phyloP scores from a whole-genome alignment of 2,113 vertebrate genomes.

The Meles meles region DNA sequence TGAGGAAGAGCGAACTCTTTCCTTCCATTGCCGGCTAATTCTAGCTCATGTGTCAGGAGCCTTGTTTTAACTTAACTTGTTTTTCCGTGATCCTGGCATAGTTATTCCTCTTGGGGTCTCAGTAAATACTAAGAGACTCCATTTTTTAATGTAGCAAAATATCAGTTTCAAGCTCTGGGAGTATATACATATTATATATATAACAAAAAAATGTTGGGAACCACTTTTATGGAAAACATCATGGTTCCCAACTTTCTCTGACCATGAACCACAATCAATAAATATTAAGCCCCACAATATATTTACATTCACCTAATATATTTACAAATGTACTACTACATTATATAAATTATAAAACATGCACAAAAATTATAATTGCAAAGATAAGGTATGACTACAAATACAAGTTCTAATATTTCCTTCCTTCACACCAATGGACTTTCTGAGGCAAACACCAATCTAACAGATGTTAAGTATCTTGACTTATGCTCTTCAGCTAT shows the following conservation, averaged over 20 bases:
- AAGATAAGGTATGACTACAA: background rate
- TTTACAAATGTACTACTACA: background rate
- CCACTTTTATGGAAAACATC: background rate
- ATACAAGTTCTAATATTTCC: background rate
- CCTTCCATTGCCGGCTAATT: background rate
- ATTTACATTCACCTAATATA: background rate
- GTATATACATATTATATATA: background rate
- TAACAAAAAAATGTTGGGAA: background rate
- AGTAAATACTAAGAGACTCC: background rate
- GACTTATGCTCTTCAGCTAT: background rate
- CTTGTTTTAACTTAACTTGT: background rate
- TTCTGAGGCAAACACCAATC: background rate
- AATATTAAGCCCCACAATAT: background rate
- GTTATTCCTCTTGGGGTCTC: background rate
- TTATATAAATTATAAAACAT: background rate
- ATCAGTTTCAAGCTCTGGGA: background rate
- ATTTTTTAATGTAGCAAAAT: slow-evolving; percentile 15
- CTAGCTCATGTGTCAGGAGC: background rate
- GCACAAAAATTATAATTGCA: background rate
- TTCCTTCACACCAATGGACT: background rate
- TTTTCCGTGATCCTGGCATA: background rate
- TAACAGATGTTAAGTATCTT: background rate
- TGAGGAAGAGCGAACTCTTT: background rate
- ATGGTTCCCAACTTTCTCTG: background rate
- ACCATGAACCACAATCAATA: background rate